phyloP scores from a whole-genome alignment of 23 tunicate species.

The Halocynthia roretzi region DNA sequence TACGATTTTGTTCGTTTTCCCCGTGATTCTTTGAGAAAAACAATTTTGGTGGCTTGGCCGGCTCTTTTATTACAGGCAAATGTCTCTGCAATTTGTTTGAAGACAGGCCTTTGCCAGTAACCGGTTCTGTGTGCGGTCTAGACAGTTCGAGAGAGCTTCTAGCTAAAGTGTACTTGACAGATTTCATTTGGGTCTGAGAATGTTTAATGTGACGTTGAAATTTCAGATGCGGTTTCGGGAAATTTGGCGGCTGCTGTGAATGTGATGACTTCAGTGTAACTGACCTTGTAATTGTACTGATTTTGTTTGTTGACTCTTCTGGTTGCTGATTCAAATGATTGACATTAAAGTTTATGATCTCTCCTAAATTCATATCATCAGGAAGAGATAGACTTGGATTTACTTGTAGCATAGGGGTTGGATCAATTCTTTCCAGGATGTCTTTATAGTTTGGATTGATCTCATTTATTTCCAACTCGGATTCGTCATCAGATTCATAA shows the following conservation, averaged over 20 bases:
- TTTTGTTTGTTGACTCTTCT: neutral
- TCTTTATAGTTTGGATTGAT: neutral
- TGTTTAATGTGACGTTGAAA: neutral
- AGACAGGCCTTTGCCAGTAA: neutral
- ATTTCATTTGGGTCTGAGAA: neutral
- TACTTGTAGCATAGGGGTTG: constrained; percentile 2
- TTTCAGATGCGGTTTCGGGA: neutral
- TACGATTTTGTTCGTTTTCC: neutral
- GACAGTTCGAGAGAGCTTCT: neutral
- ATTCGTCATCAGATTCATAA: neutral
- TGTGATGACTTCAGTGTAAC: neutral
- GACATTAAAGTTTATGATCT: constrained; percentile 6
- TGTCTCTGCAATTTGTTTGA: neutral
- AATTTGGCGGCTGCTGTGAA: neutral
- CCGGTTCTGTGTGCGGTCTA: constrained; percentile 8
- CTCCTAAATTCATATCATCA: constrained; percentile 13
- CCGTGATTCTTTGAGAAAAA: neutral
- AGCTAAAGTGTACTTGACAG: neutral
- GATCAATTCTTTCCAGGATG: neutral
- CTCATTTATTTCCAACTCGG: no score
- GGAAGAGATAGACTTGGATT: neutral
- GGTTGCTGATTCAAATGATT: neutral
- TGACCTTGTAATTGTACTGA: no score
- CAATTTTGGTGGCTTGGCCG: neutral
- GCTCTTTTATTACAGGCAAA: constrained; percentile 4